These are phyloP conservation scores for Mesoclemmys tuberculata DNA, from an alignment of 2,113 vertebrate species.

Conservation along the genomic window DNA sequence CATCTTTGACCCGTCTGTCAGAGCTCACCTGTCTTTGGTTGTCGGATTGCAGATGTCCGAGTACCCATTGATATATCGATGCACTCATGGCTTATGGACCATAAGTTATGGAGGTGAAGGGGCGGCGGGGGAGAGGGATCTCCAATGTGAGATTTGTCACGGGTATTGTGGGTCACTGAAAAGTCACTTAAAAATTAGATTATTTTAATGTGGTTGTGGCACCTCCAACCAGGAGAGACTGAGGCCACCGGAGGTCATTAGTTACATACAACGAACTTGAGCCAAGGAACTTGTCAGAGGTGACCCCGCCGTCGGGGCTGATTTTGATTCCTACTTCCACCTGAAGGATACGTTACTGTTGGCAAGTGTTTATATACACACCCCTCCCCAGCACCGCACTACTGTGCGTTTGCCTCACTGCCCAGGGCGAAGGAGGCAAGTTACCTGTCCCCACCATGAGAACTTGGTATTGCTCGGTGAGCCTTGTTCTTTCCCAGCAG, in stretches of 20 bases:
- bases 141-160: not conserved
- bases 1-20: not conserved
- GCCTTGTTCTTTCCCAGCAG: not conserved
- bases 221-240: not conserved
- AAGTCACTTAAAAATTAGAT: not conserved
- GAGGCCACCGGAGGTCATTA: no score
- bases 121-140: not conserved
- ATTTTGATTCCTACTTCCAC: not conserved
- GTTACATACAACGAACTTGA: not conserved
- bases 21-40: not conserved
- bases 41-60: not conserved
- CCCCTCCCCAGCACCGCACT: not conserved
- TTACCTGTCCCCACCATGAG: not conserved
- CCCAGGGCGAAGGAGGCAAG: not conserved
- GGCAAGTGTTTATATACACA: not conserved
- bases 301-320: not conserved
- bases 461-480: not conserved
- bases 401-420: not conserved
- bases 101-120: not conserved
- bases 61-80: not conserved
- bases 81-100: not conserved
- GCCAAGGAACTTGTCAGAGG: not conserved
- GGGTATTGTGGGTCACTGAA: not conserved
- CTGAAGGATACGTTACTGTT: not conserved
- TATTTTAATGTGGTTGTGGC: not conserved